Percentiles rank a stretch among this genome's conserved stretches.
phyloP scores from a whole-genome alignment of 2,797 vertebrate species.

The Argyrosomus regius region DNA sequence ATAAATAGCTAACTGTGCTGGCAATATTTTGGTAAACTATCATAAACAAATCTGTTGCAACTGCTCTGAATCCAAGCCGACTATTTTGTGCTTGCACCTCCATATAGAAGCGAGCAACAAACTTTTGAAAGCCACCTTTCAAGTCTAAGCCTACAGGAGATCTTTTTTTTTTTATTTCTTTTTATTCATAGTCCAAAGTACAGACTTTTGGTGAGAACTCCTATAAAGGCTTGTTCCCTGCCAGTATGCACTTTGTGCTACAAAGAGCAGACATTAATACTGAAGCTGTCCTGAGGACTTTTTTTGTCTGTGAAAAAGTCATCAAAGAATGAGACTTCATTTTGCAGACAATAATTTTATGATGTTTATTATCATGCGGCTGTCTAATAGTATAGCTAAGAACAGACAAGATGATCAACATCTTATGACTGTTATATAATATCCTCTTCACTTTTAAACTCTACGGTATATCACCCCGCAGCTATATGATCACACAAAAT shows the following conservation, averaged over 20 bases:
- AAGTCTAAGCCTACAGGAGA: background rate
- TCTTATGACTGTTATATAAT: background rate
- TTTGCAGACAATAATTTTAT: background rate
- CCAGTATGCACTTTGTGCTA: background rate
- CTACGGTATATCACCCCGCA: conserved; percentile 2
- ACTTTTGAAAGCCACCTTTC: background rate
- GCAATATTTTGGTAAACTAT: background rate
- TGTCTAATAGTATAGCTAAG: background rate
- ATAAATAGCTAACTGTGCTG: background rate
- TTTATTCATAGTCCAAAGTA: background rate
- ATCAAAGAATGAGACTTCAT: background rate
- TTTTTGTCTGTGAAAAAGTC: background rate
- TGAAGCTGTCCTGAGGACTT: background rate
- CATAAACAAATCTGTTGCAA: background rate
- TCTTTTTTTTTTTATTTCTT: background rate
- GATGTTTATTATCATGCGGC: background rate
- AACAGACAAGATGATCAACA: background rate
- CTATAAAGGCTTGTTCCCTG: background rate
- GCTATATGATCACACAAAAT: background rate
- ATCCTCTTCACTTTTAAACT: conserved; percentile 26
- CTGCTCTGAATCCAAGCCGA: background rate
- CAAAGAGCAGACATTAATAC: background rate
- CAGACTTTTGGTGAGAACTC: background rate
- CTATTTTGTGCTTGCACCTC: background rate
- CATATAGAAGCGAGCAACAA: too few relatives aligned